A percentile compares a stretch with the other conserved stretches of the same genome.
phyloP scores from a whole-genome alignment of 2,113 vertebrate species.

The Gymnorhina tibicen region DNA sequence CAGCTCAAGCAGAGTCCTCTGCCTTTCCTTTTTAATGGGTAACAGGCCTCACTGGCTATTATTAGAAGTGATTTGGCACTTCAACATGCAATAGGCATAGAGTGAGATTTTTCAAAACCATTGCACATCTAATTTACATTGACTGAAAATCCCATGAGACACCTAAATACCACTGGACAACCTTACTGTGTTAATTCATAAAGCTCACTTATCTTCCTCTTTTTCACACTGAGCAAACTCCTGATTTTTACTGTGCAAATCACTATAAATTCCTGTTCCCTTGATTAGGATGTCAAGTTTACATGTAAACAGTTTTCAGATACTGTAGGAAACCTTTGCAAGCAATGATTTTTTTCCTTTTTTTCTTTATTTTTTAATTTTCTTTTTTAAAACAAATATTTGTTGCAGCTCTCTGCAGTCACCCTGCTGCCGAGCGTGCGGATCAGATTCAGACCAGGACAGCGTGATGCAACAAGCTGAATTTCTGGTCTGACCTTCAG shows the following conservation, averaged over 20 bases:
- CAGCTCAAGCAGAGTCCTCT: not conserved
- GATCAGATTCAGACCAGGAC: constrained; percentile 6
- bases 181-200: not conserved
- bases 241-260: not conserved
- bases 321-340: not conserved
- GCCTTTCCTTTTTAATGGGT: not conserved
- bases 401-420: not conserved
- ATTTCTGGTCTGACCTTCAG: constrained; percentile 39
- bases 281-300: not conserved
- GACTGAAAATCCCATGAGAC: constrained; percentile 1
- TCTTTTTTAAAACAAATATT: not conserved
- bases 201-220: not conserved
- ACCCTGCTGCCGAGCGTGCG: not conserved
- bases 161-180: constrained; percentile 14
- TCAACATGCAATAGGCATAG: not conserved
- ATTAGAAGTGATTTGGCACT: not conserved
- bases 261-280: not conserved
- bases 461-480: not conserved
- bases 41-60: not conserved
- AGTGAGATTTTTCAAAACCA: constrained; percentile 33
- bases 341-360: not conserved
- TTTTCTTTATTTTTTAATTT: not conserved
- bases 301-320: not conserved
- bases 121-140: constrained; percentile 35
- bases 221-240: not conserved